phyloP scores from a whole-genome alignment of 2,797 vertebrate species.

The Argya squamiceps region DNA sequence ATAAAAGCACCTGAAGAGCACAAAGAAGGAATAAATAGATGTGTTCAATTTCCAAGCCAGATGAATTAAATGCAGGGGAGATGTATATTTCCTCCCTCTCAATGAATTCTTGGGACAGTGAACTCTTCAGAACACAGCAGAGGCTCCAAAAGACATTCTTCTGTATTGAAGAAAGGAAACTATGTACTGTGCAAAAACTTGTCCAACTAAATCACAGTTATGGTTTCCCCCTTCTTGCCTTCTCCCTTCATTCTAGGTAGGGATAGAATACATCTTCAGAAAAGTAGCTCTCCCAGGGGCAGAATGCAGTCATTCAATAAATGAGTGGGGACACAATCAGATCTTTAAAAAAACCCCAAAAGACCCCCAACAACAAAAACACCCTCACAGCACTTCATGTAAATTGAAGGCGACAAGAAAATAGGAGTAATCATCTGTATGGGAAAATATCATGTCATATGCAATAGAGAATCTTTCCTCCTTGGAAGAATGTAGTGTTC shows the following conservation, averaged over 20 bases:
- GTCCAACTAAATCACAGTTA: not conserved
- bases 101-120: not conserved
- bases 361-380: not conserved
- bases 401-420: not conserved
- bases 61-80: not conserved
- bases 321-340: not conserved
- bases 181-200: not conserved
- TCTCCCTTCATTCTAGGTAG: not conserved
- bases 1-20: not conserved
- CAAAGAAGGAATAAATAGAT: not conserved
- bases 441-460: not conserved
- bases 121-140: not conserved
- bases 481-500: not conserved
- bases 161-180: not conserved
- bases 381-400: not conserved
- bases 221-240: rapidly evolving
- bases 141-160: not conserved
- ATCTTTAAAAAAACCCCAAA: not conserved
- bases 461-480: not conserved
- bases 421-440: not conserved
- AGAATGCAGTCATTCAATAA: not conserved
- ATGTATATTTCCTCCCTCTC: not conserved
- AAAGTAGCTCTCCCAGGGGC: not conserved
- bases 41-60: not conserved
- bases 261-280: not conserved